Evolutionary conservation across 2,888 invertebrate genomes (phyloP).

Genomic region (Rotaria socialis): DNA sequence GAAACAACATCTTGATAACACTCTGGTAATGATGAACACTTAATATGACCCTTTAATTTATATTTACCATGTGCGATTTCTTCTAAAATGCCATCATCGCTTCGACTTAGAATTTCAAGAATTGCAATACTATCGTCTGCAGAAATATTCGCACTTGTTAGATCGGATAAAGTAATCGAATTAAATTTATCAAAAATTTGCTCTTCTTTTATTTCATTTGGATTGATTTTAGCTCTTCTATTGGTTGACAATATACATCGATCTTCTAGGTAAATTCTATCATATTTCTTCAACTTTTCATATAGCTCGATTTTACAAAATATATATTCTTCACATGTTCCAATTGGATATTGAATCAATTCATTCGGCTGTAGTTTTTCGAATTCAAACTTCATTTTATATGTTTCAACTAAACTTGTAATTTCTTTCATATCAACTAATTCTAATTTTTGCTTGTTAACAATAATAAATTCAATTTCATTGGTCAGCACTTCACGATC

Average conservation of each 20-base stretch:
- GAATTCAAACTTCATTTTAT: background rate
- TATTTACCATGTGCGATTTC: background rate
- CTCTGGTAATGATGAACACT: background rate
- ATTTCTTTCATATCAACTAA: background rate
- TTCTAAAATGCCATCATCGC: background rate
- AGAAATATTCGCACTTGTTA: background rate
- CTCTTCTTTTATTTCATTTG: background rate
- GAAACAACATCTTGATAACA: slow-evolving; percentile 12
- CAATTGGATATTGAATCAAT: background rate
- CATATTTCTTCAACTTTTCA: background rate
- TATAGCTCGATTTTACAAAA: background rate
- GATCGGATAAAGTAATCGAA: background rate
- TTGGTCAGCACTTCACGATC: background rate
- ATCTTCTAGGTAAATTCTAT: background rate
- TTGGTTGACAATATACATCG: background rate
- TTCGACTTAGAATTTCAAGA: background rate
- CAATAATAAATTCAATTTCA: background rate
- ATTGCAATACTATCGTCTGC: background rate
- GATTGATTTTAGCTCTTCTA: background rate
- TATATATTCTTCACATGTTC: background rate
- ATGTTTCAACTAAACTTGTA: background rate
- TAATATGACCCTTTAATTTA: background rate
- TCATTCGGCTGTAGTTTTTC: background rate
- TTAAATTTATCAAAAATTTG: background rate
- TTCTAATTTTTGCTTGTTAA: background rate